These are phyloP conservation scores for Burhinus bistriatus DNA, from an alignment of 2,113 vertebrate genomes.

Conservation along the genomic window DNA sequence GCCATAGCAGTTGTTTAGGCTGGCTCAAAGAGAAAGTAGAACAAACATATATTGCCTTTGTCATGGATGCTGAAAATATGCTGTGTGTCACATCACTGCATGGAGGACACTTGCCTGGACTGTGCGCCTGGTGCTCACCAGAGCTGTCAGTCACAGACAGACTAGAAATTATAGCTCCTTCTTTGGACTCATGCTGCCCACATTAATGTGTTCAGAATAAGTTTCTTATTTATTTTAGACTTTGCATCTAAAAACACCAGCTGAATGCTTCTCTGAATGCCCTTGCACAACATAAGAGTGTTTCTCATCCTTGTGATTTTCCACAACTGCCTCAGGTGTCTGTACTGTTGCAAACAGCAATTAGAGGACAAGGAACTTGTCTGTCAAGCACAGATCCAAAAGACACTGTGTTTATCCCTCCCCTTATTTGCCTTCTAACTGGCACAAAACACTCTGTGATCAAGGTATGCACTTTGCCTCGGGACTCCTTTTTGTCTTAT, in stretches of 20 bases:
- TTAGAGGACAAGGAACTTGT: conserved; percentile 26
- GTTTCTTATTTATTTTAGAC: not conserved
- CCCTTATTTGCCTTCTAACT: not conserved
- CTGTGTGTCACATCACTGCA: not conserved
- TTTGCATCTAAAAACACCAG: not conserved
- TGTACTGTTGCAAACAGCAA: conserved; percentile 16
- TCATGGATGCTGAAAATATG: not conserved
- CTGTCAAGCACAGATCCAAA: not conserved
- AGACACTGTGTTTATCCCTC: not conserved
- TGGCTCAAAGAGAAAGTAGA: not conserved
- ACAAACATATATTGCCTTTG: not conserved
- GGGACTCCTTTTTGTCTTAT: not conserved
- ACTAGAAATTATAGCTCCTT: not conserved
- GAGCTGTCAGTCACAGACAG: not conserved
- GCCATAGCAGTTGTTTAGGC: not conserved
- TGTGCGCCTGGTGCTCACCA: not conserved
- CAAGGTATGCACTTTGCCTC: not conserved
- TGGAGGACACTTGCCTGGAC: not conserved
- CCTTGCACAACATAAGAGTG: not conserved
- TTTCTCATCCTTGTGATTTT: conserved; percentile 26
- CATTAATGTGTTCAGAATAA: not conserved
- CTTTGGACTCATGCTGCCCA: not conserved
- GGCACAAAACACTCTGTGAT: not conserved
- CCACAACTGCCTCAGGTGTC: not conserved
- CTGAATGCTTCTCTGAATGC: not conserved